A percentile compares a stretch with the other conserved stretches of the same genome.
phyloP scores from a whole-genome alignment of 2,797 vertebrate species.

The Columba guinea region DNA sequence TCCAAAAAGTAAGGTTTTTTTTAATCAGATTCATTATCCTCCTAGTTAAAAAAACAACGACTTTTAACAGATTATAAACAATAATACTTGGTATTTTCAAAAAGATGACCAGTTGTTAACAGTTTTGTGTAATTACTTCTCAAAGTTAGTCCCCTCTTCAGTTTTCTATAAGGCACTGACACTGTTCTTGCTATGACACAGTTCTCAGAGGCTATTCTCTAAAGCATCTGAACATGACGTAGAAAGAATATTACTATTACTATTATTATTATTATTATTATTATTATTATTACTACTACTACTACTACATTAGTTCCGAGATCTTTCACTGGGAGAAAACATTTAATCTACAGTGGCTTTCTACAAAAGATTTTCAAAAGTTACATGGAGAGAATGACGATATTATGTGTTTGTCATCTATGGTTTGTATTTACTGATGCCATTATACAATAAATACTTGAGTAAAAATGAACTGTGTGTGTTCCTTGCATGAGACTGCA shows the following conservation, averaged over 20 bases:
- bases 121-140: neutral
- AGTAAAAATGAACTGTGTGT: neutral
- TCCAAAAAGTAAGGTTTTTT: slow-evolving; percentile 15
- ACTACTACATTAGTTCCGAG: neutral
- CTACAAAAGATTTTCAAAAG: neutral
- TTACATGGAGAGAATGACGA: neutral
- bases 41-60: neutral
- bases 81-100: neutral
- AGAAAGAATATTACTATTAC: neutral
- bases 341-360: neutral
- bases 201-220: neutral
- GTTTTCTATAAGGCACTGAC: neutral
- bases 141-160: neutral
- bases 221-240: neutral
- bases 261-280: neutral
- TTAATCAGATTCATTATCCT: neutral
- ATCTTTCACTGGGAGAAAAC: neutral
- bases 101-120: neutral
- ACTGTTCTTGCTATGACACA: neutral
- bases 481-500: neutral
- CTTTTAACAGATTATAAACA: neutral
- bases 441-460: neutral
- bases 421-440: neutral
- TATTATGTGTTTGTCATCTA: neutral
- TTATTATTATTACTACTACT: neutral